Percentiles rank a stretch among this genome's conserved stretches.
Conservation (phyloP, 2,113 vertebrate genomes). For the Garra rufa region DNA sequence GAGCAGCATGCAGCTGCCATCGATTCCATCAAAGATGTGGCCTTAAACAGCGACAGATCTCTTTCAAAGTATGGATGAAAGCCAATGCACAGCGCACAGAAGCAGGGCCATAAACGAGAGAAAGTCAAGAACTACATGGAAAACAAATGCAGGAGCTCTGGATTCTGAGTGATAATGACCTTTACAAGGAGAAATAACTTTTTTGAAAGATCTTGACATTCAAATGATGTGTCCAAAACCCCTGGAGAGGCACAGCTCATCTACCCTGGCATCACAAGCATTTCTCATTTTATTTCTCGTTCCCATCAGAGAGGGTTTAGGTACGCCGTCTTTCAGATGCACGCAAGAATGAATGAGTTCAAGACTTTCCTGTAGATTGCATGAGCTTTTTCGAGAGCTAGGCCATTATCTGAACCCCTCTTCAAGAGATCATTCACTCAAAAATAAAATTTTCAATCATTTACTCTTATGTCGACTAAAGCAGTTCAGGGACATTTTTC, state of each 20-base stretch:
- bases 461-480: background rate
- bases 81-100: background rate
- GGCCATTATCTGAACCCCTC: background rate
- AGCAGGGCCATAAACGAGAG: background rate
- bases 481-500: background rate
- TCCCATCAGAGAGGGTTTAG: background rate
- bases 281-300: background rate
- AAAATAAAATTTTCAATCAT: background rate
- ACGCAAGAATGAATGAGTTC: background rate
- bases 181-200: background rate
- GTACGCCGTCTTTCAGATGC: background rate
- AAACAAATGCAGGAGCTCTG: background rate
- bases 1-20: background rate
- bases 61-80: background rate
- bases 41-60: background rate
- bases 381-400: background rate
- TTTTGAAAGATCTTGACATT: background rate
- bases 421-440: background rate
- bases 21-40: background rate
- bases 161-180: background rate
- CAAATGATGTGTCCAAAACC: background rate
- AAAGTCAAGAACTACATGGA: background rate
- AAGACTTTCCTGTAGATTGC: background rate
- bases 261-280: background rate
- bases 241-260: background rate